These are phyloP conservation scores for Chaetops frenatus DNA, from an alignment of 2,113 vertebrate genomes.

Conservation along the genomic window DNA sequence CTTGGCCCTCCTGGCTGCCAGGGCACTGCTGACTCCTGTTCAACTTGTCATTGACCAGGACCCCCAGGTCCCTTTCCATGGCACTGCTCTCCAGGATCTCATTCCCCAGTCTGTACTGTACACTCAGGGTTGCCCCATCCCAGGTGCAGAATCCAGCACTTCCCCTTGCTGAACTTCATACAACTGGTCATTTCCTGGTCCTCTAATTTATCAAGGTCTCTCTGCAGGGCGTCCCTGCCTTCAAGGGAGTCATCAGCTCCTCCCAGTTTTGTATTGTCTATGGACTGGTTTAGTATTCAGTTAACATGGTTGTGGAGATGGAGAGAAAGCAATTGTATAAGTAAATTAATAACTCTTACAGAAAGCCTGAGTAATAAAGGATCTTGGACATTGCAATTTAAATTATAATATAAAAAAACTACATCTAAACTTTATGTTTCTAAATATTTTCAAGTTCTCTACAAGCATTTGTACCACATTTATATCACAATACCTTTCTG, in stretches of 20 bases:
- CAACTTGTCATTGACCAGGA: fast-evolving
- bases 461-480: background rate
- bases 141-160: background rate
- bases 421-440: background rate
- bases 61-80: background rate
- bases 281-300: background rate
- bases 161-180: background rate
- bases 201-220: background rate
- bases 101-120: background rate
- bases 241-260: background rate
- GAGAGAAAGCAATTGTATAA: background rate
- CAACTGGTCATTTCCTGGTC: background rate
- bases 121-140: background rate
- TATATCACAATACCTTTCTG: background rate
- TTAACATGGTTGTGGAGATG: background rate
- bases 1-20: background rate
- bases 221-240: background rate
- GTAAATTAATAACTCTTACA: background rate
- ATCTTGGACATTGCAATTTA: background rate
- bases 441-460: background rate
- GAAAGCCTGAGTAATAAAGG: background rate
- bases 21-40: fast-evolving
- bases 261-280: background rate
- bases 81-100: background rate
- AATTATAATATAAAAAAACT: background rate